Conservation (phyloP, 53 echinoderm and acorn worm species). For the Luidia sarsii region DNA sequence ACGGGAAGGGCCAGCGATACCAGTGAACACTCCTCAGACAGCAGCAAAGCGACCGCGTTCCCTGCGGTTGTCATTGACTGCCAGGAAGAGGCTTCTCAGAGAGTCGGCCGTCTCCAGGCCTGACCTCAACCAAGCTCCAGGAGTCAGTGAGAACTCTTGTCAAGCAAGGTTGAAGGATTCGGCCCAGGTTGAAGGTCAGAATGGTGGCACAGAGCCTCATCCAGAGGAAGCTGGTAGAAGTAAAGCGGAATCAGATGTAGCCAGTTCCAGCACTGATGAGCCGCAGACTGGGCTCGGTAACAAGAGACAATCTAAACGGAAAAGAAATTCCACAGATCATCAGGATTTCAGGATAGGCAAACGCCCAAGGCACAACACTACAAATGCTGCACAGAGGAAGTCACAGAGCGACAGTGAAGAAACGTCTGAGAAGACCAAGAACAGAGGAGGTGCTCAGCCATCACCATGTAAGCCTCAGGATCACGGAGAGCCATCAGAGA, state of each 20-base stretch:
- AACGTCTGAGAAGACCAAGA: not conserved
- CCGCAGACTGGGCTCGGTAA: not conserved
- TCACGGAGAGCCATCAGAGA: too few relatives aligned
- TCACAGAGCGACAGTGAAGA: not conserved
- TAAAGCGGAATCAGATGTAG: not conserved
- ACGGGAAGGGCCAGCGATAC: too few relatives aligned
- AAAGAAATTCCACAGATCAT: conserved; percentile 26
- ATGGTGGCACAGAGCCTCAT: not conserved
- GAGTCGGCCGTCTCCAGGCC: not conserved
- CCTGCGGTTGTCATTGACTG: conserved; percentile 30
- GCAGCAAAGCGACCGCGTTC: not conserved
- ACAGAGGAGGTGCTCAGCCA: not conserved
- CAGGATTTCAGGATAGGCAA: not conserved
- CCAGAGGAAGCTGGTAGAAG: not conserved
- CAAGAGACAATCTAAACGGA: conserved; percentile 13
- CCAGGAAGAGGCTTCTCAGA: conserved; percentile 28
- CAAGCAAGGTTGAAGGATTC: not conserved
- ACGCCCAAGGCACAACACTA: not conserved
- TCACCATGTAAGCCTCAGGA: not conserved
- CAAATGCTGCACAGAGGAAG: not conserved
- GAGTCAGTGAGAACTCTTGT: not conserved
- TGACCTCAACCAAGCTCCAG: not conserved
- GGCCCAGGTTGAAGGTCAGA: not conserved
- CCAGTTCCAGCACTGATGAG: not conserved
- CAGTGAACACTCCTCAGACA: not conserved